These are phyloP conservation scores for Oreohelix idahoensis DNA, from an alignment of 1,140 invertebrate genomes.

Conservation along the genomic window DNA sequence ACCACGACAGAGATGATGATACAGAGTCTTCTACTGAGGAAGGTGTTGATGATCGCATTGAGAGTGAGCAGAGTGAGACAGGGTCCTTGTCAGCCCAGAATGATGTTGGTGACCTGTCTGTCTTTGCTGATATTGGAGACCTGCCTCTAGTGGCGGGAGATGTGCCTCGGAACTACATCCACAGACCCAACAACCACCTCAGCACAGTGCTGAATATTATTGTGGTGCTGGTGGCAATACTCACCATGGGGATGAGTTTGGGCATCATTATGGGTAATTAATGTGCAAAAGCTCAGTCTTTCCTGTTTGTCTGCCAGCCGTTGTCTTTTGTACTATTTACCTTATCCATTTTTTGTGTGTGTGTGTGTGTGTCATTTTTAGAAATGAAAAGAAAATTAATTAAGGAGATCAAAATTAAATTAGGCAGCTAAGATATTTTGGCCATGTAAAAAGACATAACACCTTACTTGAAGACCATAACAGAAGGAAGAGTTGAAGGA, in stretches of 20 bases:
- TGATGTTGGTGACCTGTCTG: constrained; percentile 37
- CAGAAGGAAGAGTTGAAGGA: no score
- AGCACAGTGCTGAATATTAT: constrained; percentile 37
- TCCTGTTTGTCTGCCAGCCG: neutral
- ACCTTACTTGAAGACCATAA: no score
- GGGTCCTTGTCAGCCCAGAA: constrained; percentile 25
- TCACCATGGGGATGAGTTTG: constrained; percentile 39
- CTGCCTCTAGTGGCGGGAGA: constrained; percentile 42
- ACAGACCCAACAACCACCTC: constrained; percentile 37
- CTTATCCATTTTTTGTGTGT: neutral
- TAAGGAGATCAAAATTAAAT: no score
- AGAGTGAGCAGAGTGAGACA: constrained; percentile 46
- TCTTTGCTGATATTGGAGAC: constrained; percentile 45
- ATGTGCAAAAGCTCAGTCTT: neutral
- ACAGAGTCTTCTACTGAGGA: constrained; percentile 41
- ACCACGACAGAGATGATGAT: constrained; percentile 35
- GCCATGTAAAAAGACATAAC: no score
- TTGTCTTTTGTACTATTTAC: neutral
- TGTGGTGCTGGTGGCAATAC: constrained; percentile 32
- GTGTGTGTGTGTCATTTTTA: no score
- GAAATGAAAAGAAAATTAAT: no score
- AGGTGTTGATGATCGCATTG: constrained; percentile 37
- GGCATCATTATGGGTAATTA: constrained; percentile 42
- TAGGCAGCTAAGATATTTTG: no score
- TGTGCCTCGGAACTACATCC: constrained; percentile 40